Conservation (phyloP, 30 jellyfish, hydroid and myxozoan genomes). For the Aurelia aurita region DNA sequence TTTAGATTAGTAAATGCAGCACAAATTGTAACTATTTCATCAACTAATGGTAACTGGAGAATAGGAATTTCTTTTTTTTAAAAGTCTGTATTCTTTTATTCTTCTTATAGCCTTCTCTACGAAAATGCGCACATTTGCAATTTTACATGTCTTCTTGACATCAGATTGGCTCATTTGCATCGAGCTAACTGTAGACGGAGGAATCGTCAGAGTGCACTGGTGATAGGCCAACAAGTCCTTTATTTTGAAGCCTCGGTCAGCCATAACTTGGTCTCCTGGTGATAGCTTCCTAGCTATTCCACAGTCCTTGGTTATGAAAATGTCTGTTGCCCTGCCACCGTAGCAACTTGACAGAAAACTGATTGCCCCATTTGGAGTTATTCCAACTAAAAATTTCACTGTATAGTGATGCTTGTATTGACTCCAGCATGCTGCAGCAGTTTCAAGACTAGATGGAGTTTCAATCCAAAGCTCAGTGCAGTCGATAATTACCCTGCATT, state of each 20-base stretch:
- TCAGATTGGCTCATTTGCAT: no score
- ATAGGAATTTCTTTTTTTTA: no score
- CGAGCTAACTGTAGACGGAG: no score
- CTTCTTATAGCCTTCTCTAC: no score
- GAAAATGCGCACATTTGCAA: no score
- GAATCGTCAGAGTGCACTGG: conserved; percentile 24
- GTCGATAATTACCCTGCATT: conserved; percentile 52
- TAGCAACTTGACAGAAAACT: conserved; percentile 68
- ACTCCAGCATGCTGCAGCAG: conserved; percentile 58
- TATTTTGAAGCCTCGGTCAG: conserved; percentile 77
- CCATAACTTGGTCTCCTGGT: conserved; percentile 75
- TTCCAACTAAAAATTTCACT: conserved; percentile 52
- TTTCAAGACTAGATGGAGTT: conserved; percentile 58
- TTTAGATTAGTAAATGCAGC: no score
- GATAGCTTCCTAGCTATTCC: conserved; percentile 45
- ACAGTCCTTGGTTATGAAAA: conserved; percentile 47
- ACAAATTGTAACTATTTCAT: no score
- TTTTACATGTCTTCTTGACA: no score
- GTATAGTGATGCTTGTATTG: conserved; percentile 84
- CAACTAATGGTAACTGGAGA: no score
- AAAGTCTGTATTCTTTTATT: no score
- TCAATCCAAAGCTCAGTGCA: conserved; percentile 52
- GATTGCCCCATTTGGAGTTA: conserved; percentile 77
- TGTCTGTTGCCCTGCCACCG: conserved; percentile 79
- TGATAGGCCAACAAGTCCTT: conserved; percentile 29